phyloP scores from a whole-genome alignment of 2,797 vertebrate species.

The Hozukius guyotensis region DNA sequence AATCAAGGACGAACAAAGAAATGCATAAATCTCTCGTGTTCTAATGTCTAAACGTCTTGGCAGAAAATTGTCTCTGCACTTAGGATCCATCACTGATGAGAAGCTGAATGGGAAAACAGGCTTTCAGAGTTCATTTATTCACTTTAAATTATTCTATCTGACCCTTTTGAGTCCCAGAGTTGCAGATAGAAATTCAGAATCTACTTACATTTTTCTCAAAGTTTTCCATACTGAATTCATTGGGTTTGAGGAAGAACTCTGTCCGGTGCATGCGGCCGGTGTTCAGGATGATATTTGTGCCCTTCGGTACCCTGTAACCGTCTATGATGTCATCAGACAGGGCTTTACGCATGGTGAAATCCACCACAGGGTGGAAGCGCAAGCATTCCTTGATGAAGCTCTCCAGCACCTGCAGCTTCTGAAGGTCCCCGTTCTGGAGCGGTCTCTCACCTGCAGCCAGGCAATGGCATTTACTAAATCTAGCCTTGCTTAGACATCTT shows the following conservation, averaged over 20 bases:
- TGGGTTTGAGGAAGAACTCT: conserved; percentile 90
- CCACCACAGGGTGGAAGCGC: conserved; percentile 93
- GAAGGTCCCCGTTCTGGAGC: conserved; percentile 85
- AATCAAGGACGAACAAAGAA: neutral
- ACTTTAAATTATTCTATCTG: neutral
- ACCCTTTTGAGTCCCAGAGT: neutral
- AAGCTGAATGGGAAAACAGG: neutral
- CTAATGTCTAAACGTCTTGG: too few species aligned
- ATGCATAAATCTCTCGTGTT: neutral
- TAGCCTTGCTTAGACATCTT: neutral
- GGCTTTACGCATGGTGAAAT: conserved; percentile 91
- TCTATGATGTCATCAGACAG: conserved; percentile 92
- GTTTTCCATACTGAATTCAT: conserved; percentile 92
- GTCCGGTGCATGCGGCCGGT: conserved; percentile 91
- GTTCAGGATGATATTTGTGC: conserved; percentile 96
- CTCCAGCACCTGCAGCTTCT: conserved; percentile 87
- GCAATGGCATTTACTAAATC: neutral
- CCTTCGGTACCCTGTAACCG: conserved; percentile 90
- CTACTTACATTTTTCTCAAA: conserved; percentile 91
- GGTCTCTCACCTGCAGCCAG: conserved; percentile 82
- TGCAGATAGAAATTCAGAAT: neutral
- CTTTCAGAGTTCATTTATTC: neutral
- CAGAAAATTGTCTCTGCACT: neutral
- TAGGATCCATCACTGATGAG: neutral
- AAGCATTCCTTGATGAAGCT: conserved; percentile 92